phyloP scores from a whole-genome alignment of 2,113 vertebrate genomes.

The Xyliphius kryptos region DNA sequence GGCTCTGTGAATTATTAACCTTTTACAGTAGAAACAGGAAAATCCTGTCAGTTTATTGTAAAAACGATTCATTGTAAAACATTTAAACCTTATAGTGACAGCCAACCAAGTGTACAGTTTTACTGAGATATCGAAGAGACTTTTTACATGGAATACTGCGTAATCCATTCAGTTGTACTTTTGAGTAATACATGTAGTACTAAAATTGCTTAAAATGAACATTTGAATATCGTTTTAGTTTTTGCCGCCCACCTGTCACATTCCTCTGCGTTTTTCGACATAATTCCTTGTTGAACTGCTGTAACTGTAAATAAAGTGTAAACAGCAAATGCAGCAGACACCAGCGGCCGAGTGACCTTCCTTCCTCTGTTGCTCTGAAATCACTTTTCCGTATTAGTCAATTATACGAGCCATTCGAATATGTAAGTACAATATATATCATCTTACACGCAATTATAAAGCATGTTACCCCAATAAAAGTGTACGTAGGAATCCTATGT shows the following conservation, averaged over 20 bases:
- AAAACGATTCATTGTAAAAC: too few relatives aligned
- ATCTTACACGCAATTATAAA: neutral
- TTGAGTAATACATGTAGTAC: too few relatives aligned
- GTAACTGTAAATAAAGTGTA: neutral
- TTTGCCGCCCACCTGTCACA: conserved; percentile 24
- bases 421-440: neutral
- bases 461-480: neutral
- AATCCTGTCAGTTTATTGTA: too few relatives aligned
- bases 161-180: too few relatives aligned
- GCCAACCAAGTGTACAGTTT: too few relatives aligned
- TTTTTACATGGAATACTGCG: too few relatives aligned
- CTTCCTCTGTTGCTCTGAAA: neutral
- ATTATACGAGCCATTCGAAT: neutral
- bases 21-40: too few relatives aligned
- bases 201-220: neutral
- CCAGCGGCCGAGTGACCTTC: neutral
- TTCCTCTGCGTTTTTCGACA: conserved; percentile 22
- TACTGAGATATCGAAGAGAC: too few relatives aligned
- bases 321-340: too few relatives aligned
- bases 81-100: too few relatives aligned
- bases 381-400: neutral
- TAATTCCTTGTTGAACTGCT: conserved; percentile 5
- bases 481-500: too few relatives aligned
- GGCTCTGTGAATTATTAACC: too few relatives aligned
- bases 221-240: neutral